Base-by-base conservation (phyloP, 2,797 vertebrate species). In the Leptodactylus fallax region DNA sequence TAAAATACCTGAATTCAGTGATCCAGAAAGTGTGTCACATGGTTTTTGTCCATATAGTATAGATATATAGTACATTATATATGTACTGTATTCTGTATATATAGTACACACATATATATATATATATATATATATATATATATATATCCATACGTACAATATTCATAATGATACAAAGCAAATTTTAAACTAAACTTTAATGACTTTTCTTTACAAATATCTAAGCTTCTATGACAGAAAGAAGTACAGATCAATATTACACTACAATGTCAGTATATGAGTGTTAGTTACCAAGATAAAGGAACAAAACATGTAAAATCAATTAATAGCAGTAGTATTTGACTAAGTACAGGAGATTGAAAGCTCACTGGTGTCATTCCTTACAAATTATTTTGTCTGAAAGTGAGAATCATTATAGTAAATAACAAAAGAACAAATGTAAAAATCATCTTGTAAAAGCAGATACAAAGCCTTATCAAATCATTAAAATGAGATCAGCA, bases 371-470 rank as follows among this genome's bases (percentile, higher is more conserved):
- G 74, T 55, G 74, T 55, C 51, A 77, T 55, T 55, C 17, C 21
- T 77, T 55, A 55, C 74, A 77, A 76, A 55, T 77, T 51, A 77
- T 51, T 77, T 12, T 51, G 47, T 12, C 21, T 77, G 47, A 23
- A 53, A 77, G 21, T 55, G 21, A 77, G 74, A 77, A 55, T 25
- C 74, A 77, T 77, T 53, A 53, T 77, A 14, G 51, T 55, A 51
- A 77, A 55, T 77, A 53, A 77, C 74, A 77, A 77, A 76, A 23
- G 19, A 77, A 77, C 11, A 77, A n/a, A 51, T n/a, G 47, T 51
- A 51, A 11, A 60, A 79, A 67, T 67, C 12, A 27, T 67, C 25
- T 67, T 16, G 23, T 67, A 27, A 67, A 67, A 67, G 65, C 65
- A 67, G 65, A 67, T 67, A 25, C 65, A 27, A 25, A 14, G 65